Evolutionary conservation across 2,888 invertebrate genomes (phyloP), one percentile per base, ranked within the genome.

Genomic region (Sminthurinus aureus): DNA sequence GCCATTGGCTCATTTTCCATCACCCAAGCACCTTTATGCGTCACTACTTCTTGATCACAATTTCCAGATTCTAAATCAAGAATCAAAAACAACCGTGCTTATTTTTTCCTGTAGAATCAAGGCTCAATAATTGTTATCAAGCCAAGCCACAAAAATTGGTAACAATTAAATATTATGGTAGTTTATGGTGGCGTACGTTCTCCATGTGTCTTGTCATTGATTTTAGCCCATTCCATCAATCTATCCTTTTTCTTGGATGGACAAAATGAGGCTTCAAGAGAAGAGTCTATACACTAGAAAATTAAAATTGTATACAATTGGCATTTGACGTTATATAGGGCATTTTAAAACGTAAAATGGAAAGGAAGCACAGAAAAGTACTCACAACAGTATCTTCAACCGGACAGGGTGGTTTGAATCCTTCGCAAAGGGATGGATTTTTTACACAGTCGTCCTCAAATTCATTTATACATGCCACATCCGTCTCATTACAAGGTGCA

Each of bases 251-350:
- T 12, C 15, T 71, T 80, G 26, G 78, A 79, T 58, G 71, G 67
- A 26, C 83, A 78, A 18, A 66, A 24, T 18, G 80, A 20, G 11
- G 73, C 80, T 51, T 81, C 73, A 12, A 73, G 11, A 52, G 52
- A 52, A n/a, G 80, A 81, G 80, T 81, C 73, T 24, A 81, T 81
- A 24, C 80, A 81, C 80, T 81, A 24, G 73, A 73, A 73, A 69
- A 13, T 13, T 9, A 73, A 73, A 73, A 58, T 58, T 38, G 15
- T 58, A 18, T 58, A 13, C 13, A 58, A 58, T 58, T 8, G 26
- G 2, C 0, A 69, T 11, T n/a, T 4, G 69, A 20, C n/a, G n/a
- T n/a, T n/a, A 69, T 4, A 20, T 20, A 69, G 6, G 20, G 20
- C 8, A n/a, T n/a, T n/a, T n/a, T 38, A 38, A 38, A 38, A 38